Base-by-base conservation (phyloP, 1,140 invertebrate species). In the Cylas formicarius region DNA sequence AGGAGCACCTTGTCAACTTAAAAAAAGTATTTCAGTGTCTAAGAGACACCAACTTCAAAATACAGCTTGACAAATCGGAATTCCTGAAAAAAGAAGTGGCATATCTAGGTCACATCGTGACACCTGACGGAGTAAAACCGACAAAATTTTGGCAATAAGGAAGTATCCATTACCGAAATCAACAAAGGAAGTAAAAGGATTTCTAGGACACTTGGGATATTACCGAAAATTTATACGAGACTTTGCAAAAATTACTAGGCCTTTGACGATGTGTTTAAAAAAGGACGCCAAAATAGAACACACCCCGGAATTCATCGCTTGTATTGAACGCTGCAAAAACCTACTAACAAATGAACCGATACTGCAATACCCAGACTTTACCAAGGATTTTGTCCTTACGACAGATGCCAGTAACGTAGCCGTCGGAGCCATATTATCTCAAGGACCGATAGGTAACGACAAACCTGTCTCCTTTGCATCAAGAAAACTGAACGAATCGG, bases 21-120 rank as follows among this genome's bases (percentile, higher is more conserved):
- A 6, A 28, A 32, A 6, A 33, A 11, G n/a, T 41, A 41, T 41
- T 41, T 41, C 7, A 11, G 8, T 10, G n/a, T 26, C 14, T 39
- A 34, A 38, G 6, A 31, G 32, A 13, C 28, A 28, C 32, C 40
- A 35, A n/a, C 22, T 35, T 35, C 18, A 35, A 35, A 20, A 39
- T 29, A 9, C 21, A 36, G 48, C 19, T 18, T 1, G 23, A 41
- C 18, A 29, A 50, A 21, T 44, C 11, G 7, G 50, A 64, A 37
- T 64, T 65, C 51, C 44, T 69, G 17, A 46, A 52, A 44, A 56
- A 61, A 35, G 63, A 70, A 62, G 59, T 71, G 1, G 33, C 44
- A 4, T 70, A 67, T 53, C 53, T 73, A 20, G 69, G 70, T 9
- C 67, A 71, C 43, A 48, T 57, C 18, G 36, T 59, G 11, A 42